phyloP scores from a whole-genome alignment of 2,797 vertebrate species.

The Picus viridis region DNA sequence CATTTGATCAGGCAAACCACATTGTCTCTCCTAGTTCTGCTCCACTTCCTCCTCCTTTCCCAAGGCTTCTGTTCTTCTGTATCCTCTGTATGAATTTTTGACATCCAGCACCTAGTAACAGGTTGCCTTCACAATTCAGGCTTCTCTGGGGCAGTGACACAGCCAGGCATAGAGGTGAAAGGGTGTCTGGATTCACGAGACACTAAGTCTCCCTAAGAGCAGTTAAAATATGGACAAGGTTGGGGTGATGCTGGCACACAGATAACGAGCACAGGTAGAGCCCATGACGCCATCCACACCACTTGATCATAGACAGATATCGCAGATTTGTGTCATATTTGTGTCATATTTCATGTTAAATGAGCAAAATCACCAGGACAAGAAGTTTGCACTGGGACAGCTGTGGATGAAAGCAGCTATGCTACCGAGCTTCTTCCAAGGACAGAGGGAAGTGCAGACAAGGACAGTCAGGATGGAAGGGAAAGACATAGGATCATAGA shows the following conservation, averaged over 20 bases:
- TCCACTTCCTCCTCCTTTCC: background rate
- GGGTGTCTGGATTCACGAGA: background rate
- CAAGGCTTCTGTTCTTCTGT: background rate
- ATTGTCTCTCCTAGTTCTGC: background rate
- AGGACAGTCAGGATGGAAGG: background rate
- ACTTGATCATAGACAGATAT: background rate
- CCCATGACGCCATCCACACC: background rate
- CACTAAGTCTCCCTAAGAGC: background rate
- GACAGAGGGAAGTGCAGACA: background rate
- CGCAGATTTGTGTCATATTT: background rate
- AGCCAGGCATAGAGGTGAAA: background rate
- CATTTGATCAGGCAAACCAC: background rate
- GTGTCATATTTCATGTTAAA: background rate
- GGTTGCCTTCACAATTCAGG: background rate
- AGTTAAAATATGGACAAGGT: background rate
- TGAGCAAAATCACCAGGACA: background rate
- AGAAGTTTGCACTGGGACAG: background rate
- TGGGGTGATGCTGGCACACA: background rate
- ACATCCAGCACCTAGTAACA: background rate
- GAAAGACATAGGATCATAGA: background rate
- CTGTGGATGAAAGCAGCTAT: background rate
- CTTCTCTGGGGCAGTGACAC: background rate
- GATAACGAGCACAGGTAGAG: background rate
- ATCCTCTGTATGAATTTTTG: background rate
- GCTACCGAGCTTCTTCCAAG: background rate